Evolutionary conservation across 2,113 vertebrate genomes (phyloP), one percentile per base, ranked within the genome.

Genomic region (Thunnus thynnus): DNA sequence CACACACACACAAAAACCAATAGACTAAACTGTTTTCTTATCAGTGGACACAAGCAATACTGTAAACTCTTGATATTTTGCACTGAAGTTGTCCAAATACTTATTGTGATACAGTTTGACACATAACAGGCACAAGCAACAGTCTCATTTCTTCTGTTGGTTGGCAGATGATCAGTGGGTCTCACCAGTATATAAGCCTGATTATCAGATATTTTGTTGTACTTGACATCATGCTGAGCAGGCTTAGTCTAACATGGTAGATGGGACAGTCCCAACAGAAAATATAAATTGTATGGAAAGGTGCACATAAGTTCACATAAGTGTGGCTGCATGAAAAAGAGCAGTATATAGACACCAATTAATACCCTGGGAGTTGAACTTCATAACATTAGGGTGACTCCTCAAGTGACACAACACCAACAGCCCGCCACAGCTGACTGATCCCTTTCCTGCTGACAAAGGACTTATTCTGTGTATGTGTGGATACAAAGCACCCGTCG

Each of bases 381-480:
- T 64, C 22, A 30, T 44, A 51, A 69, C 76, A 56, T 56, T 7
- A 18, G 5, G 20, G 64, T 9, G 52, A 80, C 52, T 77, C 32
- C 25, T 82, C 18, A 44, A 66, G 68, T 61, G 22, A 60, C 60
- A 62, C 47, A 51, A 71, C 60, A 47, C 50, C 46, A 7, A 75
- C 75, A 78, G 71, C 46, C 72, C 36, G 66, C 69, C 83, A 86
- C 79, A 85, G 86, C 68, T 78, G 81, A 88, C 83, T 66, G 68
- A 81, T 82, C 66, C 57, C 50, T 30, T 51, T 84, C 80, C 55
- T 78, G 88, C 88, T 75, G 85, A 91, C 72, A 73, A 89, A 82
- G 75, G 67, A 79, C 82, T 80, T 90, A 77, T 86, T 89, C 78
- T 68, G 60, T 80, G 76, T 51, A 10, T 47, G 76, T 72, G 44